These are phyloP conservation scores for Dryocosmus kuriphilus DNA, from an alignment of 2,888 invertebrate species.

Conservation along the genomic window DNA sequence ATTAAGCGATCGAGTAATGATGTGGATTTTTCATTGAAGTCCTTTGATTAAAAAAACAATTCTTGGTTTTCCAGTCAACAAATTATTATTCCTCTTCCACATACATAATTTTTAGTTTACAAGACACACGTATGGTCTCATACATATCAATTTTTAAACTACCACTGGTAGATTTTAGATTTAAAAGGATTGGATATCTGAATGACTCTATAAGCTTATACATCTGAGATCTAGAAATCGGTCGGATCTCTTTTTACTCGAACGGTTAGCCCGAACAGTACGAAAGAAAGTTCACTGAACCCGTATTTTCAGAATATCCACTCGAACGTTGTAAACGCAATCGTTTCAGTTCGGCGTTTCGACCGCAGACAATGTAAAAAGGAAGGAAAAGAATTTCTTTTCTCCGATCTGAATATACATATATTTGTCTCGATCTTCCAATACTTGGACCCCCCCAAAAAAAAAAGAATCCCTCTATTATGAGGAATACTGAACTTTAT, in stretches of 20 bases:
- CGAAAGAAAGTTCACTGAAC: slow-evolving; percentile 34
- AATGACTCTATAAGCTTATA: slow-evolving; percentile 18
- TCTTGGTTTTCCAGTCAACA: not conserved
- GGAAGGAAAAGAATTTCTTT: not conserved
- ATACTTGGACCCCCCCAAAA: not conserved
- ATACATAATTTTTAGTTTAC: not conserved
- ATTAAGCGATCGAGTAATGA: no score
- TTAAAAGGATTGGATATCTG: slow-evolving; percentile 33
- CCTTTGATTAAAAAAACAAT: not conserved
- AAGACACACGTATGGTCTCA: not conserved
- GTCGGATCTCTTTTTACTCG: slow-evolving; percentile 11
- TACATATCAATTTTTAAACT: not conserved
- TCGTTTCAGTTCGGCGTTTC: slow-evolving; percentile 30
- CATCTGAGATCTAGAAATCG: slow-evolving; percentile 10
- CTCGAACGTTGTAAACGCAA: slow-evolving; percentile 31
- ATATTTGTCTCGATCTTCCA: not conserved
- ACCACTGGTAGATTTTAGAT: not conserved
- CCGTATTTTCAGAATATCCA: slow-evolving; percentile 31
- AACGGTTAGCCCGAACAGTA: slow-evolving; percentile 12
- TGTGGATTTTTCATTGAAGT: no score
- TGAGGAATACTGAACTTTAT: no score
- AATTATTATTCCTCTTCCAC: not conserved
- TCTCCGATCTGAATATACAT: not conserved
- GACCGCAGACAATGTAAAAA: slow-evolving; percentile 9
- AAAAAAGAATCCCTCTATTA: no score